Conservation (phyloP, 2,797 vertebrate genomes). For the Megalops cyprinoides region DNA sequence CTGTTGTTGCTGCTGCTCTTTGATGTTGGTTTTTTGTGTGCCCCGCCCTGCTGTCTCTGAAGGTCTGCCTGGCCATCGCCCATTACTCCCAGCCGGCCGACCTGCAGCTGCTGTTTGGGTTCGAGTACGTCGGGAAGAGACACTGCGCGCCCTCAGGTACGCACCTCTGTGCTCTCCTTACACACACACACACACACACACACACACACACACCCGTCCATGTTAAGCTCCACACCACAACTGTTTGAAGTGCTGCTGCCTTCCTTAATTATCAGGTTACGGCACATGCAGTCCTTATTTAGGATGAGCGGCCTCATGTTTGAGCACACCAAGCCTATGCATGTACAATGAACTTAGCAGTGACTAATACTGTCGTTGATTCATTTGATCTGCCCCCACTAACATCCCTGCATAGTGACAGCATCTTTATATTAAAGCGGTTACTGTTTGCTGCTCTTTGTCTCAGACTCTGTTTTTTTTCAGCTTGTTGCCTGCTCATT, state of each 20-base stretch:
- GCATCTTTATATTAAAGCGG: too few species aligned
- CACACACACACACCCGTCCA: neutral
- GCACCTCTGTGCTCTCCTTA: neutral
- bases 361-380: neutral
- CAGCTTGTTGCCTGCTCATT: too few species aligned
- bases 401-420: too few species aligned
- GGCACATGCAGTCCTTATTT: neutral
- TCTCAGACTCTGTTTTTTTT: too few species aligned
- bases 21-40: slow-evolving; percentile 4
- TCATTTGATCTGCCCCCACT: too few species aligned
- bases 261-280: neutral
- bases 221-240: neutral
- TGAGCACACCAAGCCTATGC: neutral
- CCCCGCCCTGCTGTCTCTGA: slow-evolving; percentile 48
- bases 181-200: too few species aligned
- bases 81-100: slow-evolving; percentile 97
- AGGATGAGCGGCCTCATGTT: neutral
- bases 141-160: slow-evolving; percentile 81
- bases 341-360: neutral
- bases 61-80: slow-evolving; percentile 98
- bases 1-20: neutral
- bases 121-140: slow-evolving; percentile 89
- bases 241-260: neutral
- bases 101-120: slow-evolving; percentile 95
- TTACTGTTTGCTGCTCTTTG: neutral